Evolutionary conservation across 2,888 invertebrate species (phyloP).

Genomic region (Dolomedes plantarius): DNA sequence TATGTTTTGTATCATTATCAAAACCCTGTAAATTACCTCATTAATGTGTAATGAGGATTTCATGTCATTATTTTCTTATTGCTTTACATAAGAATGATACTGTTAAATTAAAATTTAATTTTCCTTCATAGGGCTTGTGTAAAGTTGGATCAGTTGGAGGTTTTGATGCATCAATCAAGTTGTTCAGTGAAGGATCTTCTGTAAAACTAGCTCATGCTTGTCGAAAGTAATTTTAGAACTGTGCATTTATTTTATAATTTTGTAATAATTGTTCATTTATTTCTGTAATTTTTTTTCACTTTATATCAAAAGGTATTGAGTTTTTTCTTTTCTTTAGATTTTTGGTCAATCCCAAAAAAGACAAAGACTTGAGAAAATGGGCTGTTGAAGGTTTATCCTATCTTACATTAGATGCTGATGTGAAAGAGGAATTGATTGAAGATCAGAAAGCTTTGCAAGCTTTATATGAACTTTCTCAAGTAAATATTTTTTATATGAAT

Average conservation of each 20-base stretch:
- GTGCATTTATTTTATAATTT: background rate
- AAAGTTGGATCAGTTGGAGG: conserved; percentile 95
- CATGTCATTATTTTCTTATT: too few relatives aligned
- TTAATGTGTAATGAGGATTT: too few relatives aligned
- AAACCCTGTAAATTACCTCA: too few relatives aligned
- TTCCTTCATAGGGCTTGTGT: conserved; percentile 85
- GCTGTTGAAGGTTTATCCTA: conserved; percentile 98
- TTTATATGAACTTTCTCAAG: conserved; percentile 90
- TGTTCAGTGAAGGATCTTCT: conserved; percentile 96
- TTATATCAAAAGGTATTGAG: background rate
- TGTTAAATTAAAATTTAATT: too few relatives aligned
- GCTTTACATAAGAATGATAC: too few relatives aligned
- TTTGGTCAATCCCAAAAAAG: conserved; percentile 89
- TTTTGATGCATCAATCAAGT: conserved; percentile 93
- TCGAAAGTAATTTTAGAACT: conserved; percentile 82
- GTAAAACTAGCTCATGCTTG: conserved; percentile 95
- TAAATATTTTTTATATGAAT: too few relatives aligned
- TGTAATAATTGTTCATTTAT: background rate
- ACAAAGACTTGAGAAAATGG: conserved; percentile 94
- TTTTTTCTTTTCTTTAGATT: conserved; percentile 80
- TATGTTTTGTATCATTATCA: too few relatives aligned
- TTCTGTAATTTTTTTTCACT: background rate
- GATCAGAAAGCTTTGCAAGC: conserved; percentile 88
- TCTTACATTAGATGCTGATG: conserved; percentile 97
- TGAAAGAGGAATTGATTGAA: conserved; percentile 95